Conservation (phyloP, 2,888 invertebrate species). For the Ametastegia equiseti region DNA sequence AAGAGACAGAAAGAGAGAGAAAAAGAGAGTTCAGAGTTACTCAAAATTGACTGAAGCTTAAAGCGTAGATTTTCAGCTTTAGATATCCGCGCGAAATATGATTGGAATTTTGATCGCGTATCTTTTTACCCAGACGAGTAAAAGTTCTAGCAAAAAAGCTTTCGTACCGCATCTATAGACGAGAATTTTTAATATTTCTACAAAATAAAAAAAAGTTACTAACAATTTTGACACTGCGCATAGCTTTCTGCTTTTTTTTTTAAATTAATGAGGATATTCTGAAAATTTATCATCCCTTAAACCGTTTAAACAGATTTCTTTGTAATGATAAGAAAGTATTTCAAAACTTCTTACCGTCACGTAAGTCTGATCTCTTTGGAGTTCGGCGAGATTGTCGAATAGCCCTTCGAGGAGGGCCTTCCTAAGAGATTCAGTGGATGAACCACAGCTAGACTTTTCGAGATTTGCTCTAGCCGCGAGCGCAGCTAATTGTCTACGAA, state of each 20-base stretch:
- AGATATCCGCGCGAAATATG: constrained; percentile 19
- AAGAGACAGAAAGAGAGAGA: neutral
- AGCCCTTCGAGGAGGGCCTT: constrained; percentile 90
- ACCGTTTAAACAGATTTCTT: too few species aligned
- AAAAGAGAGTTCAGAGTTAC: neutral
- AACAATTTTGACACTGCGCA: too few species aligned
- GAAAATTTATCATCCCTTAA: too few species aligned
- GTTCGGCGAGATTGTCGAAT: constrained; percentile 91
- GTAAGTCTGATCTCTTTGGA: constrained; percentile 85
- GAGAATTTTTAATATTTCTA: neutral
- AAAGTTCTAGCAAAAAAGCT: neutral
- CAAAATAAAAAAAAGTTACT: neutral
- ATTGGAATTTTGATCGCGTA: neutral
- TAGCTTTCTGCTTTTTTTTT: too few species aligned
- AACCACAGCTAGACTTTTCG: constrained; percentile 69
- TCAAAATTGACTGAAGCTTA: constrained; percentile 9
- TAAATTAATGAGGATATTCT: too few species aligned
- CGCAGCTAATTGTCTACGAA: constrained; percentile 86
- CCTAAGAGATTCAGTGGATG: constrained; percentile 74
- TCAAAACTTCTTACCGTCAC: constrained; percentile 80
- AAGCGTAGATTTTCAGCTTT: neutral
- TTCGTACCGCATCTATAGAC: neutral
- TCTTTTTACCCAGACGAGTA: neutral
- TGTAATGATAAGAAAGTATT: too few species aligned
- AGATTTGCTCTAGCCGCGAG: constrained; percentile 71